Conservation (phyloP, 2,888 invertebrate genomes). For the Lamellibrachia columna region DNA sequence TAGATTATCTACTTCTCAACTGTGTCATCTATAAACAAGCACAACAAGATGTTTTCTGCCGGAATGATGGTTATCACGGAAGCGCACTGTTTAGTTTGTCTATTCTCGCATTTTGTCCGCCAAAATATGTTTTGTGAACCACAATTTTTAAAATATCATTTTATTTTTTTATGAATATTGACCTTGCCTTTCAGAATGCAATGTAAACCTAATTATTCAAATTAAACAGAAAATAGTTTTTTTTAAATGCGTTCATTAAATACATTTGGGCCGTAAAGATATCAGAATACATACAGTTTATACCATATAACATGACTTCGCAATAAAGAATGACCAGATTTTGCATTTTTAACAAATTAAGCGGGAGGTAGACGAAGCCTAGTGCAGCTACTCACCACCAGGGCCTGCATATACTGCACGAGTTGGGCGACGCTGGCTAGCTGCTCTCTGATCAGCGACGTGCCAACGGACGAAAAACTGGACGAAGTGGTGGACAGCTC, state of each 20-base stretch:
- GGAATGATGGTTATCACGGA: not conserved
- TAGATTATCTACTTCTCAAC: not conserved
- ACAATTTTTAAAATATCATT: too few relatives aligned
- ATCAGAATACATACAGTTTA: too few relatives aligned
- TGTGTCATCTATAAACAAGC: not conserved
- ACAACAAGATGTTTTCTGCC: not conserved
- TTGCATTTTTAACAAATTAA: not conserved
- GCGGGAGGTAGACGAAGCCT: not conserved
- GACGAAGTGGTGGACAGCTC: constrained; percentile 47
- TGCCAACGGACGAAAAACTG: constrained; percentile 62
- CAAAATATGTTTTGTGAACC: too few relatives aligned
- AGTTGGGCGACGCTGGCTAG: constrained; percentile 82
- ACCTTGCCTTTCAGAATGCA: too few relatives aligned
- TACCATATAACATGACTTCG: too few relatives aligned
- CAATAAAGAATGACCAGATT: too few relatives aligned
- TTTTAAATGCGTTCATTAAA: too few relatives aligned
- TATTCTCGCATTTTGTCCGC: too few relatives aligned
- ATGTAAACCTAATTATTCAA: too few relatives aligned
- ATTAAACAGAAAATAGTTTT: too few relatives aligned
- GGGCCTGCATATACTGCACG: constrained; percentile 86
- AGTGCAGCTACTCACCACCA: constrained; percentile 69
- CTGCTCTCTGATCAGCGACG: constrained; percentile 72
- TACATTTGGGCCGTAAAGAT: too few relatives aligned
- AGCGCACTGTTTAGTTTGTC: not conserved
- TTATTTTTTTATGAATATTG: too few relatives aligned